Evolutionary conservation across 2,113 vertebrate genomes (phyloP).

Genomic region (Datnioides undecimradiatus): DNA sequence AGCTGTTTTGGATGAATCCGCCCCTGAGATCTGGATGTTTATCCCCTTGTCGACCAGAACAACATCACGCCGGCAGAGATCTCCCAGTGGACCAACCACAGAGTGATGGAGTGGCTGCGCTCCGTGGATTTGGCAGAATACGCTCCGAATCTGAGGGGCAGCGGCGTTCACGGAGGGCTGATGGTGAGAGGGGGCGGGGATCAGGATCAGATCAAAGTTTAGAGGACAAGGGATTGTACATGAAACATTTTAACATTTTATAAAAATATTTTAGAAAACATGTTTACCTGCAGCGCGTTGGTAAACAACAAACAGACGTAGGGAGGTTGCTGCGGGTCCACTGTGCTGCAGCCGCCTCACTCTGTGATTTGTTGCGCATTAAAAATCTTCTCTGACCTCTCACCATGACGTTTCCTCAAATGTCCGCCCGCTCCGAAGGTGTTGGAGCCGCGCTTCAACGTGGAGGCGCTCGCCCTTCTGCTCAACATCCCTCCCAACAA

Average conservation of each 20-base stretch:
- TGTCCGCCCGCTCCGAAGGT: conserved; percentile 82
- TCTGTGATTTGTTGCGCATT: background rate
- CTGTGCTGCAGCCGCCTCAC: background rate
- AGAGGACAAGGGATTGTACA: no score
- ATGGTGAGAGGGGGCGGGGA: conserved; percentile 87
- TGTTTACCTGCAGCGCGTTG: no score
- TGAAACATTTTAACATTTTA: no score
- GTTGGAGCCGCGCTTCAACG: conserved; percentile 96
- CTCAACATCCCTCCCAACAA: conserved; percentile 97
- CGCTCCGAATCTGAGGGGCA: conserved; percentile 95
- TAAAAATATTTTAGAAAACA: no score
- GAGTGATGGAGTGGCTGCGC: conserved; percentile 98
- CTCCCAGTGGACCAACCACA: conserved; percentile 97
- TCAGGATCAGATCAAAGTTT: background rate
- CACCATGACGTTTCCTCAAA: background rate
- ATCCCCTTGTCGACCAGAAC: conserved; percentile 77
- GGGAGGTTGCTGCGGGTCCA: no score
- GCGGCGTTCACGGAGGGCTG: conserved; percentile 95
- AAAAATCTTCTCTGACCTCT: background rate
- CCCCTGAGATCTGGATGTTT: background rate
- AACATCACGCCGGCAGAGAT: conserved; percentile 90
- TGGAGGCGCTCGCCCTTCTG: conserved; percentile 95
- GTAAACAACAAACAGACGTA: no score
- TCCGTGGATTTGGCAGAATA: conserved; percentile 97
- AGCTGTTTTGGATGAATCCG: background rate